Base-by-base conservation (phyloP, 2,113 vertebrate species). In the Canis aureus region DNA sequence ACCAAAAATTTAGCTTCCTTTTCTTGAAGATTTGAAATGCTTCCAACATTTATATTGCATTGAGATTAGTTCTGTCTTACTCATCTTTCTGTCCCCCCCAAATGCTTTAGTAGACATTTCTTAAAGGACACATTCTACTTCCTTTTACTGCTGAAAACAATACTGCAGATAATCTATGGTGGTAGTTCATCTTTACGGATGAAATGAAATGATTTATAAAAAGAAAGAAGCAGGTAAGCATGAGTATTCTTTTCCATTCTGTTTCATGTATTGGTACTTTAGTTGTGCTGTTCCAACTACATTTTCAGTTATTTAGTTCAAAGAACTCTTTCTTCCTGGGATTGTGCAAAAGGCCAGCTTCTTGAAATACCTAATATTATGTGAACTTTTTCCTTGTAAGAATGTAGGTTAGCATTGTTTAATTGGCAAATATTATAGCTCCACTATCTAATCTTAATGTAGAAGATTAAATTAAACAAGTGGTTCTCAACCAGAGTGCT, bases 21-120 rank as follows among this genome's bases (percentile, higher is more conserved):
- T 94, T 74, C 66, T 96, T 93, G 3, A 93, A 96, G 73, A 93
- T 97, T 96, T 98, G 92, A 97, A 98, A 93, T 60, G 38, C 60
- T 91, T 94, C 89, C 96, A 97, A 15, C 69, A 89, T 87, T 97
- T 88, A 64, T 23, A 38, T 91, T 96, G 66, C 49, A 53, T 88
- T 95, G 93, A 94, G 25, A 38, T 90, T 86, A 57, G 19, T 87
- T 89, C 35, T 93, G 27, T 84, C 15, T 74, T 89, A 73, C 25
- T 92, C n/a, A 32, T 94, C n/a, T 60, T 27, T 91, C 32, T 85
- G 20, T 94, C n/a, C 11, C 79, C 79, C 7, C 73, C 20, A 83
- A 55, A 74, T 66, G 3, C 29, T 3, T 94, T 93, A 59, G 43
- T 53, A 94, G n/a, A 80, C 4, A 17, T 93, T 86, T 79, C 73